Evolutionary conservation across 2,888 invertebrate species (phyloP), one percentile per base, ranked within the genome.

Genomic region (Ophonus ardosiacus): DNA sequence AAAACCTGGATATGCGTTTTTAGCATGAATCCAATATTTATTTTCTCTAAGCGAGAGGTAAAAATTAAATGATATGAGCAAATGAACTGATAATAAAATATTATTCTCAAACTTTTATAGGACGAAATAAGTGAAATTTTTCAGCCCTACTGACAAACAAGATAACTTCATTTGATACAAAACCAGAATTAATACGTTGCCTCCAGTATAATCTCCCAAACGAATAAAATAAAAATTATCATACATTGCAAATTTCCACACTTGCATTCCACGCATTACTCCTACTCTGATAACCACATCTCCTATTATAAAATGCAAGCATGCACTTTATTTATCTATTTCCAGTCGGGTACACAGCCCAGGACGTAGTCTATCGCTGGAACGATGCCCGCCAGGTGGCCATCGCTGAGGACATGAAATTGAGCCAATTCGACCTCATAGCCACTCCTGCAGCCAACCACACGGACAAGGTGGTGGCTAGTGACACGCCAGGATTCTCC

Each of bases 391-490:
- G 95, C 59, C 95, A 95, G 87, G 95, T 97, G 85, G 96, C 95
- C 84, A 95, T 96, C 87, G 95, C 96, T 3, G 94, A 95, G 88
- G 96, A 96, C 90, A 96, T 97, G 94, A 96, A 96, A 91, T 92
- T 97, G 89, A 96, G 96, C 65, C 97, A 97, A 92, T 97, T 97
- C 91, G 96, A 96, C 92, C 93, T 97, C 87, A 94, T 96, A 85
- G 95, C 94, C 86, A 95, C 95, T 88, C 95, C 95, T 43, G 94
- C 95, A 40, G 95, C 94, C 85, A 95, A 95, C 91, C 92, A 94
- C 88, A 95, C 95, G 71, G 92, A 91, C 87, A 92, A 90, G 88
- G 91, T 91, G 68, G 87, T 90, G 57, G 90, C 89, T 87, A 89
- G 89, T 85, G 90, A 90, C 86, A 65, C 85, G 10, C 21, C 38